Base-by-base conservation (phyloP, 2,113 vertebrate genomes). In the Orycteropus afer region DNA sequence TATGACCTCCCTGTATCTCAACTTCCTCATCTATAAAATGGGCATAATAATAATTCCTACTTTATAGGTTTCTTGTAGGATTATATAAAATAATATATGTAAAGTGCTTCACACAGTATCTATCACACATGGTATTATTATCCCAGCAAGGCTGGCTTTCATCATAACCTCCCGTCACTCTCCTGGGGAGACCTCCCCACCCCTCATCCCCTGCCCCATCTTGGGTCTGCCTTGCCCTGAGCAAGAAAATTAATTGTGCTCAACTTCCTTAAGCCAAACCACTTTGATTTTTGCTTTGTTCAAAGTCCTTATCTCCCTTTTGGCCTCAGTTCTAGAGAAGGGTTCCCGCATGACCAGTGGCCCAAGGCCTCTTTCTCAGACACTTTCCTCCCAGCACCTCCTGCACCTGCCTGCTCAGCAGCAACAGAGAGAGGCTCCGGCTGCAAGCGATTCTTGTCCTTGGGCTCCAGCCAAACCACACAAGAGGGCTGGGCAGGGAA, bases 381-480 rank as follows among this genome's bases (percentile, higher is more conserved):
- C 13, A 2, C 90, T 94, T 59, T 32, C 82, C 59, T 86, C 87
- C 59, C 73, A 49, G 63, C 80, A 18, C 65, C 65, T 85, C 73
- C 83, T 88, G 94, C 96, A 97, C 97, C 98, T 97, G 95, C 94
- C 91, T 81, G 17, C 53, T 18, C 49, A 79, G 95, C 96, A 90
- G 73, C 85, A 42, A n/a, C n/a, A 29, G 95, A 84, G 87, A 59
- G 81, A 95, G 83, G 88, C 86, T 71, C 55, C 40, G 25, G 73
- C 91, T 97, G 86, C 71, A 93, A 94, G 93, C 85, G 3, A 85
- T 78, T 97, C 95, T 95, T 95, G 82, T 88, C 90, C 87, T 83
- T 98, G 98, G 98, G 90, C 85, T 7, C n/a, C 25, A 12, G 97
- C 98, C 98, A 98, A 98, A 20, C 79, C 95, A 97, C 97, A 96